These are phyloP conservation scores for Thamnophis elegans DNA, from an alignment of 2,797 vertebrate species.

Conservation along the genomic window DNA sequence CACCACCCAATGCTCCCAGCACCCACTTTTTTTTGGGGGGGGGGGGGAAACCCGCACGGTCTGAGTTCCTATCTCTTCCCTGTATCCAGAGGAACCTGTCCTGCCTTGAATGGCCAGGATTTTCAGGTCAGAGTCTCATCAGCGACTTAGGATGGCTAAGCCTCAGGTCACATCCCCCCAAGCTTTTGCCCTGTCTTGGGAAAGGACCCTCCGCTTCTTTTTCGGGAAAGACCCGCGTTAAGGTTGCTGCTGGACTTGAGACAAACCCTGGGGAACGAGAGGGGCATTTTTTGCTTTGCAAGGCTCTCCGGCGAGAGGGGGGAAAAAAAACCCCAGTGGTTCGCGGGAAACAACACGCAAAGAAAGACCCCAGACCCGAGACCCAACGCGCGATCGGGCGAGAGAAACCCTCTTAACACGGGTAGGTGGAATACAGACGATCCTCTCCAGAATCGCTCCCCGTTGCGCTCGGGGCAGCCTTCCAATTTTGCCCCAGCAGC, in stretches of 20 bases:
- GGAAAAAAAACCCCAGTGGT: neutral
- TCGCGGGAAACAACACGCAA: neutral
- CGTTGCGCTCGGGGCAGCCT: neutral
- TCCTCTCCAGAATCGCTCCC: neutral
- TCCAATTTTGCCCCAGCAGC: neutral
- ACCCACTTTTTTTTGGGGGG: too few species aligned
- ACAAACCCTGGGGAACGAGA: neutral
- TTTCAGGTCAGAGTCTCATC: neutral
- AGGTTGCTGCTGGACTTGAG: neutral
- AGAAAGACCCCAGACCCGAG: neutral
- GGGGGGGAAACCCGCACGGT: too few species aligned
- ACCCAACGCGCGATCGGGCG: neutral
- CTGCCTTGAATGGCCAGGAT: neutral
- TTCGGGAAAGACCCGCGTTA: neutral
- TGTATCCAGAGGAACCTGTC: neutral
- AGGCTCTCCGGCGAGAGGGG: neutral
- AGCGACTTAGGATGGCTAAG: neutral
- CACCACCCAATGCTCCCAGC: neutral
- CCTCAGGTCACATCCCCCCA: neutral
- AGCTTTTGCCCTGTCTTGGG: neutral
- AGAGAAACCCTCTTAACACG: too few species aligned
- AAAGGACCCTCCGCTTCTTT: neutral
- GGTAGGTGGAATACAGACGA: neutral
- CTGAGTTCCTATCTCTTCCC: neutral
- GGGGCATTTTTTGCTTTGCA: neutral